Evolutionary conservation across 2,888 invertebrate genomes (phyloP), one percentile per base, ranked within the genome.

Genomic region (Lithophane ornitopus): DNA sequence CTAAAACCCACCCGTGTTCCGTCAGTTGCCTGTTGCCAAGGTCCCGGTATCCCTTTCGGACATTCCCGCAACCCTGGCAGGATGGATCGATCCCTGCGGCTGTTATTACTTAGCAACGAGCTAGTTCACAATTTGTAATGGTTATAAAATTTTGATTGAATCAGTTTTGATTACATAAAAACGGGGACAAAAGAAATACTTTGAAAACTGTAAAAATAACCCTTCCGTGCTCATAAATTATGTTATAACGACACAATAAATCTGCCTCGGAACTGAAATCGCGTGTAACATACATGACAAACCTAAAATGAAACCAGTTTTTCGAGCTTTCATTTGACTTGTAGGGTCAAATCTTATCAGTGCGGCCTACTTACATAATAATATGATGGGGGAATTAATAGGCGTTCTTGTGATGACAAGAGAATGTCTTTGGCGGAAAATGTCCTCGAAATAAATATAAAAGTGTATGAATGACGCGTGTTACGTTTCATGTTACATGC

Each of bases 201-300:
- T 84, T 79, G 71, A 78, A 86, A 86, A 86, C 62, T 77, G 74
- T 63, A 78, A 80, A 84, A 70, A 34, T 34, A 76, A 76, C 75
- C 84, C 81, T 87, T 86, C 73, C 87, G 87, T 87, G 87, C 56
- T 61, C 76, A 78, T 88, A 87, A 88, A 87, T 87, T 77, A 88
- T 68, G 46, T 68, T 80, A 76, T 87, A 88, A 87, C 80, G 87
- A 87, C 87, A 78, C 76, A 80, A 87, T 87, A 87, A 87, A 88
- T 87, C 87, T 72, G 74, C 58, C 76, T 74, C 61, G 65, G 66
- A 62, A 86, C 82, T 78, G 70, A 88, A 84, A 86, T 87, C 87
- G 88, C 88, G 88, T 87, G 87, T 85, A 78, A 78, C 86, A 86
- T 82, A 87, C 82, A 87, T 82, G 87, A 87, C 87, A 85, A 86